Base-by-base conservation (phyloP, 2,888 invertebrate genomes). In the Andrena chrysosceles region DNA sequence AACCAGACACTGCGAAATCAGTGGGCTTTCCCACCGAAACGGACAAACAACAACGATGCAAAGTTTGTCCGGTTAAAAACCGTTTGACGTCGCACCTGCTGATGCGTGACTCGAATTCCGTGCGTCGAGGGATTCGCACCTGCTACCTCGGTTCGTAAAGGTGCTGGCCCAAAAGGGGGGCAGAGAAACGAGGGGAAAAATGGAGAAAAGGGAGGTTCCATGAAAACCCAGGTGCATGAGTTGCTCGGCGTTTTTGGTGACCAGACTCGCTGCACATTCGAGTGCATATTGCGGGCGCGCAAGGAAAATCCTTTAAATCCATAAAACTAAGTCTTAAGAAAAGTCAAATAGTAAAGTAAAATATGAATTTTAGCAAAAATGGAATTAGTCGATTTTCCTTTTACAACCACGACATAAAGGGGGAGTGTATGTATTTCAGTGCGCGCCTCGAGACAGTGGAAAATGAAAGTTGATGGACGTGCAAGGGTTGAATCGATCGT, bases 41-140 rank as follows among this genome's bases (percentile, higher is more conserved):
- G 59, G 13, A 13, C 23, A n/a, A 16, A 60, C 7, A 8, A 60
- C 62, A 42, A 3, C 8, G 23, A 26, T 26, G 23, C 49, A 23
- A 16, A 68, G 16, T 54, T 67, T 42, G 35, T 54, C 35, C 70
- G 60, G 31, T 82, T 84, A 72, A 77, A 67, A 84, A 60, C 63
- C 10, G 63, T n/a, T 16, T 31, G 56, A 16, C 70, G 62, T 59
- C 52, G 67, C 83, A 86, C 78, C 83, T 86, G 82, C 67, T 63
- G 70, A 84, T 42, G 76, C 80, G 80, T 84, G 83, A 78, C 80
- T 68, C 60, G 75, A 87, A 87, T 87, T 81, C 81, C 72, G 54
- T 48, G 67, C 10, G 31, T 29, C 33, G 42, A 72, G 56, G 71
- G 74, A 79, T 72, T 83, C 56, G 59, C 88, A 88, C 86, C 88